Base-by-base conservation (phyloP, 2,797 vertebrate genomes). In the Botia kubotai region DNA sequence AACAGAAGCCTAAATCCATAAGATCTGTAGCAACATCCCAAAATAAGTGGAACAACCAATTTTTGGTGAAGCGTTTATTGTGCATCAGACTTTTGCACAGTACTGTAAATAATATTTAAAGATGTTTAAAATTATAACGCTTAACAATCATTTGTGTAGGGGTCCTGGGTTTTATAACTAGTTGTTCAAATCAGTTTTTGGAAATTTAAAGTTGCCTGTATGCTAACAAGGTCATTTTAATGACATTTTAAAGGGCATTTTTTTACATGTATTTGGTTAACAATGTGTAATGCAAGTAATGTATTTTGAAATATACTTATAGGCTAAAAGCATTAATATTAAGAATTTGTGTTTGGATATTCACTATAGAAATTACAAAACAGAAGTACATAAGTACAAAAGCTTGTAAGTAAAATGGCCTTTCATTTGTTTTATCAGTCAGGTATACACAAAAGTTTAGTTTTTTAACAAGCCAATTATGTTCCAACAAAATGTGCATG, bases 171-270 rank as follows among this genome's bases (percentile, higher is more conserved):
- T 46, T 46, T 46, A 46, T 46, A 46, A 46, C 43, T 10, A 6
- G 39, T 7, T 11, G 8, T 46, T 10, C 10, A 46, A 46, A 46
- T 46, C 43, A 46, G 43, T 46, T 2, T 46, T 10, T 46, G 43
- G 7, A 46, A 46, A 46, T 10, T 11, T 46, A 8, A 1, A 46
- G 43, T 46, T 36, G 26, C 52, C 16, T 75, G 46, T 65, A 12
- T 66, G 21, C 21, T 53, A 53, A 75, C 14, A 53, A 16, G 17
- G 43, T 10, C 3, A 21, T 53, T 75, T 29, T n/a, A 7, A 75
- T n/a, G 29, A 13, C 10, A 17, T 50, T 78, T 48, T 50, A 2
- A 62, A 70, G 39, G 66, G 39, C 55, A 36, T 52, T 78, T 71
- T 26, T 26, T 70, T n/a, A 23, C 13, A 17, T 36, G 55, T 46